Base-by-base conservation (phyloP, 2,797 vertebrate genomes). In the Cirrhinus mrigala region DNA sequence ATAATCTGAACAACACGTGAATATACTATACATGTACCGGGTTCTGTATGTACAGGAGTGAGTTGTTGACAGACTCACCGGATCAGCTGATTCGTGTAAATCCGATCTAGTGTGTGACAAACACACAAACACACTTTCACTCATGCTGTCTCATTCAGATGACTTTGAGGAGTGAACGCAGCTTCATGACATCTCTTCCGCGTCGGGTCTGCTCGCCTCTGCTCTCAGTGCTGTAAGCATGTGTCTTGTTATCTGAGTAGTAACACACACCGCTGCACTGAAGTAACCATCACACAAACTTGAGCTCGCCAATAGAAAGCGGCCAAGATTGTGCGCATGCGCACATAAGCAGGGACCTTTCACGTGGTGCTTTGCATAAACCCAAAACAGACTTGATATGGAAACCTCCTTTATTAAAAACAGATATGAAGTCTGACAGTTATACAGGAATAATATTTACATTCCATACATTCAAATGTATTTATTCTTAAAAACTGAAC, bases 241-340 rank as follows among this genome's bases (percentile, higher is more conserved):
- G 58, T 12, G 27, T 81, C 46, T 78, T 33, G 24, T 69, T 69
- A 54, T 52, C 27, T n/a, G 24, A 37, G 5, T 7, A 24, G 3
- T 4, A 20, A 29, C 58, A 80, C 78, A 66, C 77, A 48, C 24
- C 18, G 62, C 27, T 20, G 15, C 40, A 11, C 46, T 33, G 18
- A 80, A 50, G 58, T 40, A 16, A 6, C 44, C 78, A 24, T 37
- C 20, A 22, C 40, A 64, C 16, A 58, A 74, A 50, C 66, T 14
- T 60, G 27, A 16, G 24, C 9, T 0, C 9, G 83, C 94, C 94
- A 94, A 94, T 95, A 81, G 69, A 29, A 75, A 76, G 24, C 37
- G 2, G 62, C 16, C 15, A 29, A 6, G 2, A 78, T 71, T 74
- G 40, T 82, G 79, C 56, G 5, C 52, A 54, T 27, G 69, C 50